Evolutionary conservation across 2,888 invertebrate species (phyloP), one percentile per base, ranked within the genome.

Genomic region (Eilema caniola): DNA sequence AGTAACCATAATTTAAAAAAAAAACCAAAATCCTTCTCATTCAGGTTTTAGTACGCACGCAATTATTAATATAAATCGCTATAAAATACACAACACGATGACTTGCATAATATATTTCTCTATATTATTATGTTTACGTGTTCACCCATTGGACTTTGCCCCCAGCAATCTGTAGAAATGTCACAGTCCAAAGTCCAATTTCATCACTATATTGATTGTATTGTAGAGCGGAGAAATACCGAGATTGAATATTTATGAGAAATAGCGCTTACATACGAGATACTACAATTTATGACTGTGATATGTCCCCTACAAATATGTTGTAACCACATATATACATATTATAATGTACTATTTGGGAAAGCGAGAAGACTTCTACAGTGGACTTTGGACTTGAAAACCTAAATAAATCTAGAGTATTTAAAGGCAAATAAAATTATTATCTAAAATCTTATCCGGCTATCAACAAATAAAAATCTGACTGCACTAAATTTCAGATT

Each of bases 161-260:
- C 70, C 62, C 16, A 1, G 66, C 53, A 70, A 75, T 77, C 75
- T 69, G 69, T 67, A 75, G 73, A 77, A 74, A 75, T 79, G 71
- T 72, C 56, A 73, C 66, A 69, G 81, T 81, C 67, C 80, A 83
- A 83, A 84, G 83, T 83, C 72, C 74, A 77, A 70, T 62, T 67
- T 69, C 65, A 73, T 74, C 69, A 69, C 66, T 60, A 64, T 60
- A 60, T 25, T 66, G 65, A 70, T 72, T 71, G 69, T 71, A 70
- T 72, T 71, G 69, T 70, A 3, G 61, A 69, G 57, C 66, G 56
- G 31, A 63, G 72, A 71, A 67, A 75, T 59, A 64, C 67, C n/a
- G 59, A 70, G 66, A 70, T 69, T 66, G 28, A 62, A 66, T 71
- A 63, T 28, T 64, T 33, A 63, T 61, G 62, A 62, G 62, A 56